Conservation (phyloP, 2,113 vertebrate species). For the Labrus mixtus region DNA sequence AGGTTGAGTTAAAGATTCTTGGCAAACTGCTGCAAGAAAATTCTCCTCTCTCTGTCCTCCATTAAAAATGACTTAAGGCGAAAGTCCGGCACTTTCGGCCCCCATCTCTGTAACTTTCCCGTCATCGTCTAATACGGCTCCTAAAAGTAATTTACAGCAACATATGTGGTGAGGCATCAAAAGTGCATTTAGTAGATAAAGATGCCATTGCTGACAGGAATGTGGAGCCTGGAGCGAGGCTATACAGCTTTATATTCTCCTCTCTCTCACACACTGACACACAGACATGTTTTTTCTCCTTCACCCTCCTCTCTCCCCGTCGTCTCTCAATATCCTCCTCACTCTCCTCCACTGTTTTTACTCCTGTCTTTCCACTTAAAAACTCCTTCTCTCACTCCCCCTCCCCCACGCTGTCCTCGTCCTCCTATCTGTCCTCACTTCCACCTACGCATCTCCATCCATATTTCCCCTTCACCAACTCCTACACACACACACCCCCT, state of each 20-base stretch:
- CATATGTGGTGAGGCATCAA: slow-evolving; percentile 77
- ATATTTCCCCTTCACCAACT: slow-evolving; percentile 26
- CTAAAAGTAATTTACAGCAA: slow-evolving; percentile 78
- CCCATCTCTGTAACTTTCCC: slow-evolving; percentile 34
- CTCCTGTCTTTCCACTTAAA: slow-evolving; percentile 2
- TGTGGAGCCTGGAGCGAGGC: slow-evolving; percentile 68
- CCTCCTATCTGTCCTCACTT: slow-evolving; percentile 36
- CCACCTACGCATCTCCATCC: slow-evolving; percentile 44
- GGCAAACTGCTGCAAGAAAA: slow-evolving; percentile 56
- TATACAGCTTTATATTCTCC: slow-evolving; percentile 45
- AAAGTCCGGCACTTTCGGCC: slow-evolving; percentile 40
- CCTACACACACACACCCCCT: slow-evolving; percentile 37
- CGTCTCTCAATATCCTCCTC: slow-evolving; percentile 12
- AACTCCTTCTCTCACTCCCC: slow-evolving; percentile 22
- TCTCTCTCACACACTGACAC: slow-evolving; percentile 15
- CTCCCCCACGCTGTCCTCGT: slow-evolving; percentile 11
- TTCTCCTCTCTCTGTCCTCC: slow-evolving; percentile 23
- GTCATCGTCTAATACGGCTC: slow-evolving; percentile 51
- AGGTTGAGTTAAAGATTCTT: slow-evolving; percentile 19
- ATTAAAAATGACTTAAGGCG: slow-evolving; percentile 62
- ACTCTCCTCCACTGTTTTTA: neutral
- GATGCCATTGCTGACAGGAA: slow-evolving; percentile 73
- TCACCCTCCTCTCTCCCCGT: slow-evolving; percentile 18
- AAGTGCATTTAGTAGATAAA: slow-evolving; percentile 82
- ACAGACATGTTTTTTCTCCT: slow-evolving; percentile 20